A percentile compares a stretch with the other conserved stretches of the same genome.
Evolutionary conservation across 2,113 vertebrate species (phyloP).

Genomic region (Azemiops feae): DNA sequence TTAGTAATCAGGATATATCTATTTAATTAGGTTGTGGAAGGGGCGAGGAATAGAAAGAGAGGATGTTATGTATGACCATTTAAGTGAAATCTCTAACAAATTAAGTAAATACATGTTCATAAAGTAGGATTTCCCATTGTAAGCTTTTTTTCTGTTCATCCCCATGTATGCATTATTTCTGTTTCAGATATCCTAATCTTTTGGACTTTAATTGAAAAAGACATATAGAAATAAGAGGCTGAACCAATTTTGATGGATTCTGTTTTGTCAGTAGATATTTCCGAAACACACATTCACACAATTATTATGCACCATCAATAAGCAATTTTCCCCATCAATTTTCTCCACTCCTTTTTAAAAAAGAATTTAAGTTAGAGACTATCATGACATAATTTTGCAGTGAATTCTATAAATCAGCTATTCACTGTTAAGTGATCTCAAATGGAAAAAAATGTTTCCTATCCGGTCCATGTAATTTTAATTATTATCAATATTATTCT

Average conservation of each 20-base stretch:
- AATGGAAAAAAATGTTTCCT: neutral
- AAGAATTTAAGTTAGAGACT: neutral
- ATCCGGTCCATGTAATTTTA: neutral
- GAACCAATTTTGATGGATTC: neutral
- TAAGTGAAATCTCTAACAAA: neutral
- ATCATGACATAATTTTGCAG: neutral
- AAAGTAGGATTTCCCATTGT: neutral
- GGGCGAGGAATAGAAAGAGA: neutral
- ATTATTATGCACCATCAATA: neutral
- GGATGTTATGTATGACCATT: neutral
- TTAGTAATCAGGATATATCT: neutral
- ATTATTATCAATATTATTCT: neutral
- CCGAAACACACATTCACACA: neutral
- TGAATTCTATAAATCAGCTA: neutral
- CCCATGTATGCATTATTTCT: neutral
- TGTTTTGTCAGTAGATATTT: neutral
- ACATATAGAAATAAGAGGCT: neutral
- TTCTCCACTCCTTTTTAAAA: neutral
- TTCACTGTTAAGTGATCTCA: neutral
- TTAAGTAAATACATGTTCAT: neutral
- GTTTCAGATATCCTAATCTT: neutral
- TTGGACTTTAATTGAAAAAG: neutral
- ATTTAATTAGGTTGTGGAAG: neutral
- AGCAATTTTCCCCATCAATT: neutral
- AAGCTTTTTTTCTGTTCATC: neutral